These are phyloP conservation scores for Eristalinus aeneus DNA, from an alignment of 2,888 invertebrate genomes.

Conservation along the genomic window DNA sequence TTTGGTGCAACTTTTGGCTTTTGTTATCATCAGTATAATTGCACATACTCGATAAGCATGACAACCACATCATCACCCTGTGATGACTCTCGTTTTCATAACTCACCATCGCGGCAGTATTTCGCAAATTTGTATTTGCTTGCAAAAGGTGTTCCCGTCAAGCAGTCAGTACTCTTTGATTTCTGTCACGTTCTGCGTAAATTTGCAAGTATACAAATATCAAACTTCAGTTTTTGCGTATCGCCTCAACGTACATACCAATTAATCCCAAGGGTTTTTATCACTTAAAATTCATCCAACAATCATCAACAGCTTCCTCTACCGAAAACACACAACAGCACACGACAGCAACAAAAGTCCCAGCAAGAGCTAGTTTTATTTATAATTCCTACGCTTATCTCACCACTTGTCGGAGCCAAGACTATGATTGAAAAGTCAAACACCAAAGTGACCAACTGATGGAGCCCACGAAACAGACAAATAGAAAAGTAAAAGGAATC, in stretches of 20 bases:
- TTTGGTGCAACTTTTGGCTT: no score
- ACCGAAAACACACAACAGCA: not conserved
- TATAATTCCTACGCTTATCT: constrained; percentile 7
- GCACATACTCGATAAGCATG: not conserved
- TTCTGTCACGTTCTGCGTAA: constrained; percentile 13
- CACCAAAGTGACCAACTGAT: not conserved
- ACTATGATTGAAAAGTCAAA: not conserved
- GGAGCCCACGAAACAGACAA: not conserved
- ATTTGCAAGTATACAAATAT: not conserved
- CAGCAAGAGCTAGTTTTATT: constrained; percentile 5
- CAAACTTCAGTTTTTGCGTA: not conserved
- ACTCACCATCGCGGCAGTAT: not conserved
- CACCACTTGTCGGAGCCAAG: not conserved
- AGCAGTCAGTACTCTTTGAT: not conserved
- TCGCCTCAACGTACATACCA: constrained; percentile 3
- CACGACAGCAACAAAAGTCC: not conserved
- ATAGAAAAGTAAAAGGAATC: constrained; percentile 14
- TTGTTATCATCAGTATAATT: no score
- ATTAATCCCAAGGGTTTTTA: constrained; percentile 17
- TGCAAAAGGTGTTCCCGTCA: not conserved
- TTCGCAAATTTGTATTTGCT: not conserved
- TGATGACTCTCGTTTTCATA: not conserved
- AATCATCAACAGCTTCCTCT: constrained; percentile 11
- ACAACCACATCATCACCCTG: not conserved
- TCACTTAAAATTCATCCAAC: constrained; percentile 31